Evolutionary conservation across 2,888 invertebrate species (phyloP), one percentile per base, ranked within the genome.

Genomic region (Tricholauxania praeusta): DNA sequence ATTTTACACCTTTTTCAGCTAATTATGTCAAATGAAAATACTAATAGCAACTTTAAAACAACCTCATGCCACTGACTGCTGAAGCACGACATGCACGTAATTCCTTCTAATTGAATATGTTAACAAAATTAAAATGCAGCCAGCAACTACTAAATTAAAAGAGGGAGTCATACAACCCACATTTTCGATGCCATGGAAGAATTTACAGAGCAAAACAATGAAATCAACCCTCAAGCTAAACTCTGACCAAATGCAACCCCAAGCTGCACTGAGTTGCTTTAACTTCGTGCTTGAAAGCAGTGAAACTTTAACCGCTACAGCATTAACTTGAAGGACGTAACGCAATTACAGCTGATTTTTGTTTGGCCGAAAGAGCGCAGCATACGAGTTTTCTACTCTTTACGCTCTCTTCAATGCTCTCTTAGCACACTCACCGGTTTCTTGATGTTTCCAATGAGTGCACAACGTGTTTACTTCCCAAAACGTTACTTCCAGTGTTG

Each of bases 371-470:
- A 28, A 15, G 22, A 49, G 65, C 5, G 32, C 4, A n/a, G 48
- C 39, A 3, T 28, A 3, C 28, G 4, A 2, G 28, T 28, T 3
- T 28, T 28, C 60, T 28, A 3, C 57, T 60, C 39, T 28, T 2
- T 32, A 14, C 22, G 2, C 60, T 39, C 60, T 60, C 32, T 60
- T 60, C 2, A 60, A 12, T 19, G 1, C 49, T n/a, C 47, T 63
- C 63, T 62, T 57, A 12, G 2, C 12, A 8, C 22, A n/a, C 65
- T 51, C 67, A 39, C 32, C 39, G 57, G 22, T 67, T 67, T 67
- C 39, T 67, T 67, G 32, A 55, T 59, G 65, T 71, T 71, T 71
- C 71, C 65, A 65, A 51, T 71, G 71, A 65, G 65, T 71, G 65
- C 49, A 71, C 72, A 72, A 62, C 72, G 72, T 71, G 64, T 15